Conservation (phyloP, 2,797 vertebrate species). For the Rhynchotus rufescens region DNA sequence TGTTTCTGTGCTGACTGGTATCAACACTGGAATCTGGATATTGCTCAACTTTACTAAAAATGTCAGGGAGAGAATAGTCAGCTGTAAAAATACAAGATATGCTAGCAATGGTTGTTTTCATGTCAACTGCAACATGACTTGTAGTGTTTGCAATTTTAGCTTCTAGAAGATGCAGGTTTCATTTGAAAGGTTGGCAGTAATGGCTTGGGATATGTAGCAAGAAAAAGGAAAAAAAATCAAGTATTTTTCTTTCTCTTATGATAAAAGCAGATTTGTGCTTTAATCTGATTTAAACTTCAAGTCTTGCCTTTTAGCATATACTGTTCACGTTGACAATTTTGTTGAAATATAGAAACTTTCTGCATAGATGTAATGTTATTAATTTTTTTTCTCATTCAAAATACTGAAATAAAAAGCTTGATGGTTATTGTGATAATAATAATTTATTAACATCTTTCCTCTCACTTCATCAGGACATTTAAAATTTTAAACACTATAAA, state of each 20-base stretch:
- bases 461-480: not conserved
- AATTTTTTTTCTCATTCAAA: not conserved
- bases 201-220: slow-evolving; percentile 26
- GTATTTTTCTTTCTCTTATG: not conserved
- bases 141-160: slow-evolving; percentile 59
- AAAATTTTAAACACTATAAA: not conserved
- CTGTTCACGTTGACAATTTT: not conserved
- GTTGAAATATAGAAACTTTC: slow-evolving; percentile 5
- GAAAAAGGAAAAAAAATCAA: slow-evolving; percentile 22
- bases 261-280: slow-evolving; percentile 52
- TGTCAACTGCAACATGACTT: slow-evolving; percentile 76
- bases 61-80: slow-evolving; percentile 82
- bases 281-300: slow-evolving; percentile 41
- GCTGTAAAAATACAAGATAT: slow-evolving; percentile 85
- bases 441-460: not conserved
- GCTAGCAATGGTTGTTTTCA: slow-evolving; percentile 80
- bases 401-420: not conserved
- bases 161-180: slow-evolving; percentile 60
- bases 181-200: slow-evolving; percentile 44
- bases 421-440: not conserved
- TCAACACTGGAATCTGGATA: slow-evolving; percentile 88
- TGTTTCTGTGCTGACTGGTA: slow-evolving; percentile 84
- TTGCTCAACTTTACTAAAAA: slow-evolving; percentile 84
- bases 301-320: slow-evolving; percentile 29
- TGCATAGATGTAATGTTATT: not conserved